Evolutionary conservation across 2,888 invertebrate genomes (phyloP).

Genomic region (Eudemis profundana): DNA sequence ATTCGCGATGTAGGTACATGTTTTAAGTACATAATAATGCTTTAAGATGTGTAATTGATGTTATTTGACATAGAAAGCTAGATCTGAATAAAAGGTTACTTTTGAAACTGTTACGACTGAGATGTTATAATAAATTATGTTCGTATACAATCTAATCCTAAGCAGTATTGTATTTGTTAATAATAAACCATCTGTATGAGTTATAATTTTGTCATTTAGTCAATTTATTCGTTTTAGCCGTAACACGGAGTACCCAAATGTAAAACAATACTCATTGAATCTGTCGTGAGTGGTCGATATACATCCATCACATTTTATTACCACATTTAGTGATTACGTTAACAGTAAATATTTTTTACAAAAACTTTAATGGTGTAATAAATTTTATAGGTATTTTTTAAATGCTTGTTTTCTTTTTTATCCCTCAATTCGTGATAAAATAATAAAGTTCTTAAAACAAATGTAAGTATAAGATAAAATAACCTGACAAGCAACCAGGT

Average conservation of each 20-base stretch:
- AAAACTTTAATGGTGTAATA: conserved; percentile 73
- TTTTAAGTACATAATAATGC: conserved; percentile 31
- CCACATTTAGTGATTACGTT: conserved; percentile 75
- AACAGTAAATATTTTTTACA: conserved; percentile 75
- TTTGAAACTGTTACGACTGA: conserved; percentile 24
- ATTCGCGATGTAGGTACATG: conserved; percentile 34
- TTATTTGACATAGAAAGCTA: conserved; percentile 31
- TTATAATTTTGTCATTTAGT: conserved; percentile 10
- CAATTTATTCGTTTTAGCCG: conserved; percentile 24
- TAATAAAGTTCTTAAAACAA: not conserved
- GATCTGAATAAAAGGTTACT: conserved; percentile 29
- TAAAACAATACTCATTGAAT: conserved; percentile 68
- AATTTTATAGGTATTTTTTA: conserved; percentile 50
- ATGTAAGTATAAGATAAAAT: not conserved
- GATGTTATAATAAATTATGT: conserved; percentile 12
- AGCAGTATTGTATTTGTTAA: conserved; percentile 23
- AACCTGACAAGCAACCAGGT: not conserved
- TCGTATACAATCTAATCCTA: conserved; percentile 7
- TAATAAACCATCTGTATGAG: conserved; percentile 6
- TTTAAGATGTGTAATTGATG: conserved; percentile 39
- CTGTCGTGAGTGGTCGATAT: conserved; percentile 65
- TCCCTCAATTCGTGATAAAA: not conserved
- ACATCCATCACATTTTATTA: conserved; percentile 79
- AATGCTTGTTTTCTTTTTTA: conserved; percentile 35
- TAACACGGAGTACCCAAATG: conserved; percentile 28